These are phyloP conservation scores for Seriola rivoliana DNA, from an alignment of 2,113 vertebrate species.

Conservation along the genomic window DNA sequence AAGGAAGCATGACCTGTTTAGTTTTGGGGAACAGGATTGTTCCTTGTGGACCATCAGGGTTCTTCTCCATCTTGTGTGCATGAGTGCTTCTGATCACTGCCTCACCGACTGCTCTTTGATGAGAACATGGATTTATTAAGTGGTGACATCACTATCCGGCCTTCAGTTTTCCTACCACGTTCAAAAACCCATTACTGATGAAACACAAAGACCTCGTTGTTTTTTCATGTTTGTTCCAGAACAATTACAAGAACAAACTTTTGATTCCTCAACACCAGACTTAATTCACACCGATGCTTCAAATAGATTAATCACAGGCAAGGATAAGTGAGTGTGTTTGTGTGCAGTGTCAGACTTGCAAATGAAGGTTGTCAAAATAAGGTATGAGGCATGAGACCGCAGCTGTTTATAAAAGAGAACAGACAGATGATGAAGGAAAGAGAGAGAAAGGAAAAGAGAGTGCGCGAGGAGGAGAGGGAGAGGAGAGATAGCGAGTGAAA, in stretches of 20 bases:
- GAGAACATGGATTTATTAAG: slow-evolving; percentile 8
- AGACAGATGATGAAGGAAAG: slow-evolving; percentile 38
- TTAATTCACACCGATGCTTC: slow-evolving; percentile 21
- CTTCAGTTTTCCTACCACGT: neutral
- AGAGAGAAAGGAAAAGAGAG: slow-evolving; percentile 38
- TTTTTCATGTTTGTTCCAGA: neutral
- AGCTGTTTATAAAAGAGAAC: slow-evolving; percentile 54
- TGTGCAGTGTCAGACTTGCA: slow-evolving; percentile 54
- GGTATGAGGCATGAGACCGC: slow-evolving; percentile 42
- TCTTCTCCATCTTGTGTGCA: neutral
- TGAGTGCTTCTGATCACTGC: neutral
- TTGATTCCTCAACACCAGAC: slow-evolving; percentile 10
- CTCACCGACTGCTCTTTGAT: neutral
- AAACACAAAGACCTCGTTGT: neutral
- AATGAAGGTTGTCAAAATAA: slow-evolving; percentile 68
- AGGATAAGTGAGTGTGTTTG: slow-evolving; percentile 46
- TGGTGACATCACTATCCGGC: slow-evolving; percentile 1
- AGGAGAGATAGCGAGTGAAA: slow-evolving; percentile 53
- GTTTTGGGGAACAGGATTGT: neutral
- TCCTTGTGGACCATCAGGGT: slow-evolving; percentile 5
- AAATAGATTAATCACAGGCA: slow-evolving; percentile 48
- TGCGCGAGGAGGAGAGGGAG: slow-evolving; percentile 31
- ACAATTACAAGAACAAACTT: slow-evolving; percentile 44
- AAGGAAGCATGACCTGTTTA: neutral
- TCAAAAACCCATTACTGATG: neutral